phyloP scores from a whole-genome alignment of 2,888 invertebrate genomes.

The Dasypogon diadema region DNA sequence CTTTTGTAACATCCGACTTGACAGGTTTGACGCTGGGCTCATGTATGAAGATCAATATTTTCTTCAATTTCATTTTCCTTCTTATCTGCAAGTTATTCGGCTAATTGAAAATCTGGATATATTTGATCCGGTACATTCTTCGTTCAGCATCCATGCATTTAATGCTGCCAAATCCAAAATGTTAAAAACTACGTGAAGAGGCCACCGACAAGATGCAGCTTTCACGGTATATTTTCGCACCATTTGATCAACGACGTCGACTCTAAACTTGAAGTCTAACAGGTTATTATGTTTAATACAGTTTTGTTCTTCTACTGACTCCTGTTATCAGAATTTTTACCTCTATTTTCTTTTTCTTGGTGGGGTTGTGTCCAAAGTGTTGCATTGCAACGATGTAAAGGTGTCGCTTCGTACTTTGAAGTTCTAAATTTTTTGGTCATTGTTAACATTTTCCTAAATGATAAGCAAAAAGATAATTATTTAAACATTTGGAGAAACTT shows the following conservation, averaged over 20 bases:
- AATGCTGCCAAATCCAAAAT: slow-evolving; percentile 34
- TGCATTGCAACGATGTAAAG: too few species aligned
- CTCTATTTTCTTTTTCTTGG: too few species aligned
- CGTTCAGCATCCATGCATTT: slow-evolving; percentile 15
- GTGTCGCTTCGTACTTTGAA: too few species aligned
- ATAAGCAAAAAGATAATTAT: too few species aligned
- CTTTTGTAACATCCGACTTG: neutral
- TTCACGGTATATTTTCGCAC: slow-evolving; percentile 54
- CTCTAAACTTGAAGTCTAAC: slow-evolving; percentile 42
- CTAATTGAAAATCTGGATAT: slow-evolving; percentile 23
- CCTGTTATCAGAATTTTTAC: too few species aligned
- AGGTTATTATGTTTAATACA: too few species aligned
- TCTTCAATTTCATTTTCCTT: slow-evolving; percentile 36
- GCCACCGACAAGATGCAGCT: slow-evolving; percentile 55
- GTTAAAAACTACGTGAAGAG: slow-evolving; percentile 9
- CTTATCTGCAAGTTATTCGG: slow-evolving; percentile 29
- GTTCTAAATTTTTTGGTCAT: too few species aligned
- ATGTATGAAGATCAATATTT: slow-evolving; percentile 23
- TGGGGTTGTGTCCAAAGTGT: too few species aligned
- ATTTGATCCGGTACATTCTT: slow-evolving; percentile 30
- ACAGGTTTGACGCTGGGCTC: neutral
- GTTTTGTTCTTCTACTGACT: too few species aligned
- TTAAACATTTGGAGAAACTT: too few species aligned
- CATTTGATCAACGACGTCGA: slow-evolving; percentile 35
- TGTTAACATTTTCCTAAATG: too few species aligned